Evolutionary conservation across 2,113 vertebrate genomes (phyloP), one percentile per base, ranked within the genome.

Genomic region (Hypanus sabinus): DNA sequence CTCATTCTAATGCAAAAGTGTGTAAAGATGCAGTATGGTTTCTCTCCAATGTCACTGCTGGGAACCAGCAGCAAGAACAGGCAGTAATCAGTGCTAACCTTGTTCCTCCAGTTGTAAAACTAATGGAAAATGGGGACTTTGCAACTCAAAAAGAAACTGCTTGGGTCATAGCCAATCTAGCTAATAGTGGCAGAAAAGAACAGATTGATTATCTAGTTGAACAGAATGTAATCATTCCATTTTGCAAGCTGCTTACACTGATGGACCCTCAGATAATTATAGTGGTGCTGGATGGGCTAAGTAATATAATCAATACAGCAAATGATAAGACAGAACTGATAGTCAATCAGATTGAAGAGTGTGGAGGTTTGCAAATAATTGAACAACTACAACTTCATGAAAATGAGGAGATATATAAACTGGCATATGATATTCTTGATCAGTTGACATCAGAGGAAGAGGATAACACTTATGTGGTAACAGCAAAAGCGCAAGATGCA

Each of bases 21-120:
- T 99, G 99, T 97, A 99, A 99, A 98, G 99, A 99, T 97, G 99
- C 99, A 27, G 99, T 99, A 95, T 99, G 99, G 99, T 99, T 99
- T 97, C 97, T 99, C 71, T 99, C 99, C 93, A 99, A 99, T 97
- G 99, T 99, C 96, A 99, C 99, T 76, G 99, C 99, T 94, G 99
- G 99, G 94, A 99, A 99, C 96, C 99, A 99, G 95, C 98, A 99
- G 96, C 99, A 99, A 96, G 99, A 99, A 94, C 99, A 99, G 96
- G 99, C 99, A 1, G 99, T 99, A 95, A 99, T 99, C 94, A 98
- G 99, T 94, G 99, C 99, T 94, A 99, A 97, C 95, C 98, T 99
- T 91, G 98, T 99, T 95, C 98, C 99, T 94, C 98, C 99, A 98
- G 99, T 99, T 96, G 98, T 99, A 96, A 98, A 98, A 95, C 97